Base-by-base conservation (phyloP, 2,113 vertebrate species). In the Bambusicola thoracicus region DNA sequence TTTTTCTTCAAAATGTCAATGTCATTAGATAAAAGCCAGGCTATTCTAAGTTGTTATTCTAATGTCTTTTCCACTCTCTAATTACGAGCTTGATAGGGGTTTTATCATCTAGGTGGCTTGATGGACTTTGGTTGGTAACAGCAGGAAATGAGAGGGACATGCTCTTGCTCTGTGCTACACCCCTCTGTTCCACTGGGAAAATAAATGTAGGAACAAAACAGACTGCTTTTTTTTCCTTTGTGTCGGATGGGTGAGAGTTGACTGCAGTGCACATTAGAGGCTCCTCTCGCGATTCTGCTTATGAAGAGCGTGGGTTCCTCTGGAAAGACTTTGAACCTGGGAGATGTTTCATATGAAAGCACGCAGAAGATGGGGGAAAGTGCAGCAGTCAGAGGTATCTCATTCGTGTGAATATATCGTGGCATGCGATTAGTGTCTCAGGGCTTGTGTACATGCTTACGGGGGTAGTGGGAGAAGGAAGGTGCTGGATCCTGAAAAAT, bases 121-220 rank as follows among this genome's bases (percentile, higher is more conserved):
- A 81, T 4, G 18, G 66, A 32, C 30, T 90, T 89, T 68, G 77
- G 81, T 82, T 69, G 41, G 10, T 76, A 82, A 59, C 44, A 87
- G 62, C 90, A 93, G 92, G 94, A 97, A 97, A 72, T 92, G 51
- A 73, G 51, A 87, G 84, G 8, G 22, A 68, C 48, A 63, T 62
- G 32, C 13, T 40, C 41, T 70, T 95, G 36, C 72, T 83, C 27
- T 43, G 36, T 85, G 81, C 58, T 92, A 81, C 83, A 84, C 89
- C 62, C 65, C 65, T 84, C 53, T 81, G 62, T 94, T 94, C 91
- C 78, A 87, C 43, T 56, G 34, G 83, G 69, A 91, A 96, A 89
- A 85, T 59, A 83, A 68, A 91, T 91, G 56, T 63, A 85, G 81
- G 59, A 65, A 59, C 48, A 85, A 78, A 81, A 66, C 43, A 48